Evolutionary conservation across 2,797 vertebrate species (phyloP), one percentile per base, ranked within the genome.

Genomic region (Cephalopachus bancanus): DNA sequence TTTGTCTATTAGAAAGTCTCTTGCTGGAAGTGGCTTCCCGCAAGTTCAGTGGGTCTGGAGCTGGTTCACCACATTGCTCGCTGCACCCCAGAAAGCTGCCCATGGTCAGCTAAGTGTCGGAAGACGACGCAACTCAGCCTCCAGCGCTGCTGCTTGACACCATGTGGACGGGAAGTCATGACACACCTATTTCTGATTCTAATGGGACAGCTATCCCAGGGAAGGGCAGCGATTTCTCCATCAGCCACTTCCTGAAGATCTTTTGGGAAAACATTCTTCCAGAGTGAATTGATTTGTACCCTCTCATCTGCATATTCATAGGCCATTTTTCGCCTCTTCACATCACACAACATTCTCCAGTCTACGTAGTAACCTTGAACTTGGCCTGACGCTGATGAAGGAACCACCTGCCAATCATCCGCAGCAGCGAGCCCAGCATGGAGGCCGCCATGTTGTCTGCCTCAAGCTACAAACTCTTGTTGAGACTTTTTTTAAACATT

Each of bases 101-200:
- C 99, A 0, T 99, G 99, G 98, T 99, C 99, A 3, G 99, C 99
- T 3, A 99, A 98, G 72, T 99, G 99, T 30, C 99, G 99, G 97
- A 99, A 99, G 15, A 99, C 98, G 0, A 99, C 99, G 0, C 99
- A 99, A 97, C 99, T 99, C 7, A 99, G 98, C 80, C 99, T 98
- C 99, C 99, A 99, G 2, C 99, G n/a, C n/a, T n/a, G 99, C 26
- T 98, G 98, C 97, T 99, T 99, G 17, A 99, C 98, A 3, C 99
- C 99, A 0, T 99, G 99, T 0, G 99, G 99, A 44, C 99, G 99
- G 51, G 99, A 99, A 0, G 99, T 99, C 97, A 99, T 96, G 7
- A 99, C 98, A 90, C 99, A 99, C 10, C 99, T 98, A 94, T 99
- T 99, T 11, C 98, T 99, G 98, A 99, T 99, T 94, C 99, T 98